Evolutionary conservation across 2,797 vertebrate species (phyloP).

Genomic region (Cyprinodon diabolis): DNA sequence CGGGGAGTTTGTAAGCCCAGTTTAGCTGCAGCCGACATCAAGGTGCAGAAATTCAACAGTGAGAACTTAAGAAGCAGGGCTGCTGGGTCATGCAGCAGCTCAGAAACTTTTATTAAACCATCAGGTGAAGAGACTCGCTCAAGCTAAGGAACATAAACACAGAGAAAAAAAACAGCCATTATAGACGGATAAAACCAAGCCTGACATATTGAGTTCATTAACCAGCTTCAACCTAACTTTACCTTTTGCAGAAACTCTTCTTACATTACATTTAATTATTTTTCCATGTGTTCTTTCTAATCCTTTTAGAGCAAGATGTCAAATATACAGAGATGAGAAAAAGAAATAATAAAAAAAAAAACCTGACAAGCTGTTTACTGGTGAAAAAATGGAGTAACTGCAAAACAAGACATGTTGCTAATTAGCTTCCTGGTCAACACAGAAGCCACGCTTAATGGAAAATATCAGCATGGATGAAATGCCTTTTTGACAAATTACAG

Average conservation of each 20-base stretch:
- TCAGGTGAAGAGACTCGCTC: constrained; percentile 51
- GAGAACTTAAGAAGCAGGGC: constrained; percentile 44
- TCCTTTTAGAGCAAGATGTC: neutral
- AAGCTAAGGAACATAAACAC: constrained; percentile 21
- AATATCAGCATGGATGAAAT: constrained; percentile 39
- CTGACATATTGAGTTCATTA: constrained; percentile 46
- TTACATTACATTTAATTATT: constrained; percentile 15
- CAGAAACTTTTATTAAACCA: constrained; percentile 53
- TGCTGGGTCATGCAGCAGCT: constrained; percentile 38
- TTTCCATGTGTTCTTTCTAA: neutral
- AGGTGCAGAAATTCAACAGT: constrained; percentile 32
- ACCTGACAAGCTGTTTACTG: constrained; percentile 35
- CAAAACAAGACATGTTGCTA: constrained; percentile 48
- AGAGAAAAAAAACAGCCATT: constrained; percentile 1
- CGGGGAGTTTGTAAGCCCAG: constrained; percentile 35
- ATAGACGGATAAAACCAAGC: constrained; percentile 20
- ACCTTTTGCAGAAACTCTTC: neutral
- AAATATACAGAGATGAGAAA: neutral
- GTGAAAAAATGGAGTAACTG: constrained; percentile 19
- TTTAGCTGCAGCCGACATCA: constrained; percentile 33
- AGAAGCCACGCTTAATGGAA: constrained; percentile 37
- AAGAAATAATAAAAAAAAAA: constrained; percentile 15
- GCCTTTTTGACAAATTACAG: constrained; percentile 46
- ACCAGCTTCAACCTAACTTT: neutral
- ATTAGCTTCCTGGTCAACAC: constrained; percentile 57